These are phyloP conservation scores for Eulemur rubriventer DNA, from an alignment of 2,797 vertebrate species.

Conservation along the genomic window DNA sequence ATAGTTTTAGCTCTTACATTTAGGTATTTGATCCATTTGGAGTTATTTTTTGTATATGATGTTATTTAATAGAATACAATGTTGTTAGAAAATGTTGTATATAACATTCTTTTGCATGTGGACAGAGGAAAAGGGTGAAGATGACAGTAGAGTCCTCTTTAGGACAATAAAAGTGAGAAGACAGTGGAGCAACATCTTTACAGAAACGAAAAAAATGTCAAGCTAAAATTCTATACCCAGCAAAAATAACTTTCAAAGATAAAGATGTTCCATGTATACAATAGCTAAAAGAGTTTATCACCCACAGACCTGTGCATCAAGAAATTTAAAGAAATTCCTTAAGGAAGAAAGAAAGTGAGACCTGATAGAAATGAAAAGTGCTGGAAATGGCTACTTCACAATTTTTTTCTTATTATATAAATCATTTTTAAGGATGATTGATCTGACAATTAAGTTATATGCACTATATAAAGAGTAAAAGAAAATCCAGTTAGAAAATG, in stretches of 20 bases:
- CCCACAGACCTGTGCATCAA: not conserved
- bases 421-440: not conserved
- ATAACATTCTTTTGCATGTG: not conserved
- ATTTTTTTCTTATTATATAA: not conserved
- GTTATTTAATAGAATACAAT: not conserved
- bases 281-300: not conserved
- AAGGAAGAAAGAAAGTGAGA: not conserved
- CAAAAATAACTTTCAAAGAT: slow-evolving; percentile 43
- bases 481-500: slow-evolving; percentile 9
- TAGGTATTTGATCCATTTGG: not conserved
- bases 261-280: not conserved
- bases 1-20: not conserved
- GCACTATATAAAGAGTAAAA: not conserved
- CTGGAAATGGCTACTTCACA: not conserved
- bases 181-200: not conserved
- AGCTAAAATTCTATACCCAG: slow-evolving; percentile 17
- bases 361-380: not conserved
- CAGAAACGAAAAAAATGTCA: not conserved
- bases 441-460: not conserved
- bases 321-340: not conserved
- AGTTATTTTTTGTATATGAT: not conserved
- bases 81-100: not conserved
- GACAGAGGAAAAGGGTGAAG: not conserved
- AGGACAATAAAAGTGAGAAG: not conserved
- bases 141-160: not conserved